phyloP scores from a whole-genome alignment of 2,888 invertebrate genomes.

The Anagyrus pseudococci region DNA sequence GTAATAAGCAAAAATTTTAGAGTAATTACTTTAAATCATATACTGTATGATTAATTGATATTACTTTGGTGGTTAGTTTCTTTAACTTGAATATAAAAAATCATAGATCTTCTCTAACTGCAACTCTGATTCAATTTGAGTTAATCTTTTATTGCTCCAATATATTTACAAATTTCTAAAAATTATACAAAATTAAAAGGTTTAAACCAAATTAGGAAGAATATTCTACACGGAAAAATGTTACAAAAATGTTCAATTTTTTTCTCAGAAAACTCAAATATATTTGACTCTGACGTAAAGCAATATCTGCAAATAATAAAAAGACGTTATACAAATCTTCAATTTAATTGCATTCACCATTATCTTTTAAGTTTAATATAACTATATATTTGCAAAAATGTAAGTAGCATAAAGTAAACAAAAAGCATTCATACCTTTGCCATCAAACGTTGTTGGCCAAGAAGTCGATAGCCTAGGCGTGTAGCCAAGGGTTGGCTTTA shows the following conservation, averaged over 20 bases:
- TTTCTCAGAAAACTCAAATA: not conserved
- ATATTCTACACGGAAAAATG: not conserved
- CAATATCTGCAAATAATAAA: constrained; percentile 3
- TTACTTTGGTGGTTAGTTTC: no score
- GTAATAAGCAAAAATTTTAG: no score
- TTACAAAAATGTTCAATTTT: not conserved
- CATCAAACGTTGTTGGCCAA: constrained; percentile 23
- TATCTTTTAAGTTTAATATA: not conserved
- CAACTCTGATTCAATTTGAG: no score
- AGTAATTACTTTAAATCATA: no score
- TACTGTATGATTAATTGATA: no score
- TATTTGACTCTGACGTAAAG: no score
- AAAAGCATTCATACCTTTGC: constrained; percentile 8
- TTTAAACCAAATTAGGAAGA: not conserved
- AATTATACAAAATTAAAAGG: not conserved
- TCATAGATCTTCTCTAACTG: no score
- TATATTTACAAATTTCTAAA: no score
- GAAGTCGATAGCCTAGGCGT: constrained; percentile 24
- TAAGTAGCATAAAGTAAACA: not conserved
- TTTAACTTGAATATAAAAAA: no score
- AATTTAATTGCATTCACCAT: not conserved
- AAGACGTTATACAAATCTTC: not conserved
- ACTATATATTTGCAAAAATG: not conserved
- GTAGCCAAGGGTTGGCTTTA: constrained; percentile 28
- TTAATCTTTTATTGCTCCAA: no score